Base-by-base conservation (phyloP, 2,113 vertebrate genomes). In the Larimichthys polyactis region DNA sequence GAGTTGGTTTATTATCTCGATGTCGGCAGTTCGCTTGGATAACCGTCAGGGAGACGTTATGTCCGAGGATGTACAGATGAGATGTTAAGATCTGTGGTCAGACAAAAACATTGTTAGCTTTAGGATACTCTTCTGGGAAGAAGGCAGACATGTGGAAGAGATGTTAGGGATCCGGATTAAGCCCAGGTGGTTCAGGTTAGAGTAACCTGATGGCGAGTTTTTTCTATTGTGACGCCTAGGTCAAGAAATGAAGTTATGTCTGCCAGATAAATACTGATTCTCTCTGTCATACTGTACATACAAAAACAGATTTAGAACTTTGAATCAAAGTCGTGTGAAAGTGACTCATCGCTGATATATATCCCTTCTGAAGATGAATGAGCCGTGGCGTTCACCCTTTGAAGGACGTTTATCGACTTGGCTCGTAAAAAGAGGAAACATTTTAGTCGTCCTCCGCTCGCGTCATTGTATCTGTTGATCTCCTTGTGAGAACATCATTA, bases 401-500 rank as follows among this genome's bases (percentile, higher is more conserved):
- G 49, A 79, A 83, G 36, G 77, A 60, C 11, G 16, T 84, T 84
- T 72, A 81, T 81, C 75, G 72, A 64, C 46, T 57, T 46, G 66
- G 51, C 62, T 67, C 62, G 63, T 52, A 67, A 75, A 84, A 71
- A 54, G 46, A 85, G 74, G 65, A 82, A 78, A 82, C 78, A 79
- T 85, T 88, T 85, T 63, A 71, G 84, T 81, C 54, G 51, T 78
- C 78, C 51, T 44, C 44, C 11, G 67, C 55, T 72, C 12, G 16
- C 71, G 72, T 75, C 72, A 78, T 83, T 92, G 77, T 77, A 52
- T 82, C 83, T 85, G 71, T 78, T 86, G 74, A 76, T 76, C 74
- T 84, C 85, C 75, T 83, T 82, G 71, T 78, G 82, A 81, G 83
- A 84, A 82, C 71, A 77, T 88, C 81, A 91, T 91, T 89, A 89